phyloP scores from a whole-genome alignment of 2,888 invertebrate genomes.

The Stictocephala bisonia region DNA sequence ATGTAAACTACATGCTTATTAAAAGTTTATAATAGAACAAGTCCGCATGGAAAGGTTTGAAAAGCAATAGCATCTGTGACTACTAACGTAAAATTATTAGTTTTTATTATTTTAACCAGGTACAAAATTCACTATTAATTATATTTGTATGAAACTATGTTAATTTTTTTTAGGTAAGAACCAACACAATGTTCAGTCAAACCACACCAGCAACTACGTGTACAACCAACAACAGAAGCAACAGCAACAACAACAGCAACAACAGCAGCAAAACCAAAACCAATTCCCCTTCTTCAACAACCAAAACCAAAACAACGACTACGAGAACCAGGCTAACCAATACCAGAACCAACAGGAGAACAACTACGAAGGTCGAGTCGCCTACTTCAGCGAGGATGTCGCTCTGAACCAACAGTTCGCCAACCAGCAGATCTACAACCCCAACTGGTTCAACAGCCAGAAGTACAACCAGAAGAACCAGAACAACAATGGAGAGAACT shows the following conservation, averaged over 20 bases:
- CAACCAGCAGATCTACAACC: conserved; percentile 72
- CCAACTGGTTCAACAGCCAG: conserved; percentile 61
- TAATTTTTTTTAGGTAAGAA: conserved; percentile 29
- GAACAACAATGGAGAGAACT: conserved; percentile 52
- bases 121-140: too few relatives aligned
- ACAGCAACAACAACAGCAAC: conserved; percentile 28
- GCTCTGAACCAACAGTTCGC: conserved; percentile 72
- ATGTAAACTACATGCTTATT: too few relatives aligned
- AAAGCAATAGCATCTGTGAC: not conserved
- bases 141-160: not conserved
- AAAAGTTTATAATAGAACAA: too few relatives aligned
- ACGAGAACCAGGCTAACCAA: conserved; percentile 29
- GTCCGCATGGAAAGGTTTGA: not conserved
- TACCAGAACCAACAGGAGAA: conserved; percentile 37
- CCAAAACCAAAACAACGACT: conserved; percentile 44
- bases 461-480: conserved; percentile 50
- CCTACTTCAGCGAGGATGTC: conserved; percentile 80
- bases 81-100: not conserved
- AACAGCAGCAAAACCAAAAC: conserved; percentile 35
- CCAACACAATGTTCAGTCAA: conserved; percentile 48
- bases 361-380: conserved; percentile 70
- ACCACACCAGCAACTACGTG: conserved; percentile 51
- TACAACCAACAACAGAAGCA: conserved; percentile 39
- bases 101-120: too few relatives aligned
- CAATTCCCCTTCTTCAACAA: conserved; percentile 12